Evolutionary conservation across 2,797 vertebrate genomes (phyloP).

Genomic region (Silurus lanzhouensis): DNA sequence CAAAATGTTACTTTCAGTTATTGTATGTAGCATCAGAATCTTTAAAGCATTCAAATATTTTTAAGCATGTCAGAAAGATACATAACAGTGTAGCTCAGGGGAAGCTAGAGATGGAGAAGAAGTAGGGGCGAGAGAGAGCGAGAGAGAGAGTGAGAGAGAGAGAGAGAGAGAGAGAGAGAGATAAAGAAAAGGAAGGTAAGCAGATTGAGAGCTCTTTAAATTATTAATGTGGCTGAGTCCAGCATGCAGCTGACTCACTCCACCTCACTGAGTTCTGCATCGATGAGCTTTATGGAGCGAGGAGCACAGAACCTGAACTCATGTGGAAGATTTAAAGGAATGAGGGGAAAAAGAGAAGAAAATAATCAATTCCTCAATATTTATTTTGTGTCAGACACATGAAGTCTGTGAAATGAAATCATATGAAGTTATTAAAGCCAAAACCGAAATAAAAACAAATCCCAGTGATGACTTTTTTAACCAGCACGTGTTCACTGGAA

Average conservation of each 20-base stretch:
- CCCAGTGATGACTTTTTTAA: neutral
- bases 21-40: neutral
- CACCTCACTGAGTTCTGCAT: constrained; percentile 18
- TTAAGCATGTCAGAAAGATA: neutral
- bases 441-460: neutral
- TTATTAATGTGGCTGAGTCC: constrained; percentile 39
- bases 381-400: too few relatives aligned
- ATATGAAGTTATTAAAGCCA: neutral
- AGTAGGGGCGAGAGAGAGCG: neutral
- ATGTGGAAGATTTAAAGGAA: neutral
- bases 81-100: neutral
- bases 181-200: constrained; percentile 42
- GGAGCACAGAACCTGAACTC: neutral
- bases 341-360: neutral
- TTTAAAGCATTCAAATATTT: neutral
- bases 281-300: constrained; percentile 17
- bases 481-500: too few relatives aligned
- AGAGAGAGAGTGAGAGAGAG: neutral
- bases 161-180: neutral
- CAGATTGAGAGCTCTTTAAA: constrained; percentile 38
- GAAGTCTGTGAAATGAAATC: too few relatives aligned
- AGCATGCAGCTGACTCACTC: constrained; percentile 16
- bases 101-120: neutral
- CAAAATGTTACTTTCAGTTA: neutral
- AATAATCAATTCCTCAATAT: neutral